phyloP scores from a whole-genome alignment of 1,140 invertebrate genomes.

The Cydia amplana region DNA sequence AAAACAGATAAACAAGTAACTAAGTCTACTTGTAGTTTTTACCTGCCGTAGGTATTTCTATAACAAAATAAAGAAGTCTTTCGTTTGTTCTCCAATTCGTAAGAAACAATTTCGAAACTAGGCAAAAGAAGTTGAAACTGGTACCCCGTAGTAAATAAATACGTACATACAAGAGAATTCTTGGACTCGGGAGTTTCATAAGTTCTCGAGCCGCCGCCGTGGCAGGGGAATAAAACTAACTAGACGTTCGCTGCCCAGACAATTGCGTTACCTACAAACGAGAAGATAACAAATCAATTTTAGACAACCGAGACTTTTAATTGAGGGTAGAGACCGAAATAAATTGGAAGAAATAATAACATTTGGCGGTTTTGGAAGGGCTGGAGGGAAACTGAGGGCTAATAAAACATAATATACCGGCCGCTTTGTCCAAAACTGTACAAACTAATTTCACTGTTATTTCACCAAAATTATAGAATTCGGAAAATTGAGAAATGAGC shows the following conservation, averaged over 20 bases:
- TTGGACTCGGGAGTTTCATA: constrained; percentile 29
- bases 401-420: background rate
- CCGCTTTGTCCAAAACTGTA: background rate
- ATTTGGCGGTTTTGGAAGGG: constrained; percentile 45
- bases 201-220: constrained; percentile 30
- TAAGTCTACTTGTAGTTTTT: constrained; percentile 8
- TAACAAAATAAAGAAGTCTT: constrained; percentile 8
- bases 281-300: constrained; percentile 61
- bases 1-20: constrained; percentile 16
- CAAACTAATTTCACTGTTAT: background rate
- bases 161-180: constrained; percentile 25
- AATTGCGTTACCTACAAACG: constrained; percentile 53
- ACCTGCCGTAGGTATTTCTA: background rate
- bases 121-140: constrained; percentile 25
- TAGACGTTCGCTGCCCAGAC: constrained; percentile 47
- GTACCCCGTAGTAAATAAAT: constrained; percentile 25
- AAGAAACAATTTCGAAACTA: constrained; percentile 26
- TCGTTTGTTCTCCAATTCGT: constrained; percentile 16
- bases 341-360: constrained; percentile 61
- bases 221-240: constrained; percentile 47
- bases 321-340: constrained; percentile 50
- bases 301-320: constrained; percentile 51
- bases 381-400: background rate
- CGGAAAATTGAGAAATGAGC: too few species aligned
- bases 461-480: too few species aligned